Evolutionary conservation across 2,797 vertebrate genomes (phyloP), one percentile per base, ranked within the genome.

Genomic region (Acipenser oxyrinchus): DNA sequence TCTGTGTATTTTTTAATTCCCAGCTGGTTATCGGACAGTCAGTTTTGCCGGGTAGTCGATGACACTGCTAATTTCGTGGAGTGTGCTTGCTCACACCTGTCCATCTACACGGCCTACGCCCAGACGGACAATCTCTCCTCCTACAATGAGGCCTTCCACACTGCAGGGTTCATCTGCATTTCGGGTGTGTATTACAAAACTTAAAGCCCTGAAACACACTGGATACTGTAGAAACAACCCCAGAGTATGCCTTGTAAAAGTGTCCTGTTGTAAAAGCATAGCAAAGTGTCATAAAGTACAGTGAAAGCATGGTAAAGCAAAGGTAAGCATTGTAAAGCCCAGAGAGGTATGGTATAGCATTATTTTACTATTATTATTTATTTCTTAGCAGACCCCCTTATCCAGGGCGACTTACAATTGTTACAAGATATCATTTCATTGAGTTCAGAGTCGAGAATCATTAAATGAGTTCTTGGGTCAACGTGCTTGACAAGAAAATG

Each of bases 31-130:
- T 90, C 94, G 64, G 89, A 96, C 70, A 84, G 86, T 10, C 88
- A 78, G 10, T 91, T 94, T 82, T 99, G 97, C 87, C 92, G 86
- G 75, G 88, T 98, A 72, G 80, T 93, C 71, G 91, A 92, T 63
- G 94, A 95, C 73, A 83, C 85, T 10, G 86, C 84, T 70, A 84
- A 86, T 83, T 94, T 92, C 0, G 95, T 99, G 78, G 93, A 97
- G 77, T 99, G 97, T 74, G 92, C 94, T 73, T 99, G 97, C 78
- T 93, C 94, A 66, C 94, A 97, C 83, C 87, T 98, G 84, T 99
- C 97, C 11, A 52, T 92, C 80, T 97, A 96, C 50, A 88, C 93
- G 1, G 90, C 92, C 66, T 88, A 90, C 53, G 91, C 93, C 49
- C 90, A 94, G 76, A 81, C 84, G 49, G 85, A 86, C 65, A 75